These are phyloP conservation scores for Chrysogorgia sp. DNA, from an alignment of 92 coral and sea anemone species.

Conservation along the genomic window DNA sequence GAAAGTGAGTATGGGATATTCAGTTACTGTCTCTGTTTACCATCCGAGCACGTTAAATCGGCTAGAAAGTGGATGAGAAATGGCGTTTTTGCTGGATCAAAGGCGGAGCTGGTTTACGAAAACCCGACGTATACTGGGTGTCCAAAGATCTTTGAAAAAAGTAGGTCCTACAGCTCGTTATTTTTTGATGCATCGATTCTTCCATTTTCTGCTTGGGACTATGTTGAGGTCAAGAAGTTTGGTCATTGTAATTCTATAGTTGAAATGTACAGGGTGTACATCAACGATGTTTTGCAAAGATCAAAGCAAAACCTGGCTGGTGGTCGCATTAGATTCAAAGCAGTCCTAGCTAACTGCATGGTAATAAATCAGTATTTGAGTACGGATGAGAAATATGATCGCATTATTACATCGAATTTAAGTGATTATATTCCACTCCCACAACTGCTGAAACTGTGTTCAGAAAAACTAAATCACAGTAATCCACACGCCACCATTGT, in stretches of 20 bases:
- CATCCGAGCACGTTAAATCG: conserved; percentile 64
- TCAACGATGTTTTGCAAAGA: conserved; percentile 54
- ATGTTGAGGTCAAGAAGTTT: conserved; percentile 54
- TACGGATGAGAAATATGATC: conserved; percentile 58
- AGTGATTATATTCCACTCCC: conserved; percentile 64
- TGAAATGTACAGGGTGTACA: conserved; percentile 67
- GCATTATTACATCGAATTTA: conserved; percentile 68
- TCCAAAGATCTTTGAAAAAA: background rate
- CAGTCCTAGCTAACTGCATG: conserved; percentile 63
- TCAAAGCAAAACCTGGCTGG: conserved; percentile 40
- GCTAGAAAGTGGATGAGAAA: conserved; percentile 67
- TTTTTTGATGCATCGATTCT: conserved; percentile 21
- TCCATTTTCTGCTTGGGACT: conserved; percentile 80
- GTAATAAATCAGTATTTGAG: conserved; percentile 47
- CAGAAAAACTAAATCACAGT: conserved; percentile 44
- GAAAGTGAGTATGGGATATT: conserved; percentile 29
- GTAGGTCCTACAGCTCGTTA: conserved; percentile 29
- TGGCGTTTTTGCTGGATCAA: conserved; percentile 52
- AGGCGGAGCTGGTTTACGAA: conserved; percentile 35
- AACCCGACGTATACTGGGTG: conserved; percentile 74
- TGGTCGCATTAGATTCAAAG: conserved; percentile 38
- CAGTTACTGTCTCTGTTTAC: conserved; percentile 51
- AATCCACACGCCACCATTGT: conserved; percentile 60
- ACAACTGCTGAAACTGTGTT: conserved; percentile 40
- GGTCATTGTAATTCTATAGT: conserved; percentile 42